Base-by-base conservation (phyloP, 2,113 vertebrate genomes). In the Tetrax tetrax region DNA sequence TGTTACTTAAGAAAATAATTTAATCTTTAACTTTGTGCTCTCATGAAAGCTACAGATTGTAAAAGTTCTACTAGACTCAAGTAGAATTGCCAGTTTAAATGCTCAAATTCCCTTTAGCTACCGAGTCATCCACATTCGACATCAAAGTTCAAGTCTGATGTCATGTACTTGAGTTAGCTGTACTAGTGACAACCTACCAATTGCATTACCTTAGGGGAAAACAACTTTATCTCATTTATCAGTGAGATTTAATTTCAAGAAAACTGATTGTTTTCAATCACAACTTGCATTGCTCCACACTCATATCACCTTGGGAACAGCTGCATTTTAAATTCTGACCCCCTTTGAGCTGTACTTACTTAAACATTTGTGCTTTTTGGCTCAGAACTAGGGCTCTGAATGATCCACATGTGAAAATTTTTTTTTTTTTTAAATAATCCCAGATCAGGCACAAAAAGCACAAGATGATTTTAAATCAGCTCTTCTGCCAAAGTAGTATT, bases 91-190 rank as follows among this genome's bases (percentile, higher is more conserved):
- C 57, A 83, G n/a, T 80, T 89, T 72, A 89, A 89, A 71, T 68
- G 25, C 56, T 84, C 21, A 45, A 74, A 78, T 63, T 57, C 24
- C 28, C 14, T 90, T 87, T 74, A 84, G 29, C 54, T 78, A 61
- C 29, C 7, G 6, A 19, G n/a, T 56, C 51, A 29, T 47, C 29
- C 2, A 2, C 20, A 54, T 14, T 19, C 27, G 51, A 66, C 25
- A 43, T 61, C 41, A 61, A 83, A 81, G 64, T 88, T 83, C 75
- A 83, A 43, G 43, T 64, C 90, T 64, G 48, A n/a, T 75, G n/a
- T 14, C 38, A 25, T 1, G 1, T 31, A 53, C 0, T 0, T 22
- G 70, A 70, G 24, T 87, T 75, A 37, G 54, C 12, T 64, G 25
- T 51, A 14, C 81, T 57, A 74, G 24, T 77, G 59, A 31, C 35